Evolutionary conservation across 2,797 vertebrate genomes (phyloP).

Genomic region (Gobio occitaniae): DNA sequence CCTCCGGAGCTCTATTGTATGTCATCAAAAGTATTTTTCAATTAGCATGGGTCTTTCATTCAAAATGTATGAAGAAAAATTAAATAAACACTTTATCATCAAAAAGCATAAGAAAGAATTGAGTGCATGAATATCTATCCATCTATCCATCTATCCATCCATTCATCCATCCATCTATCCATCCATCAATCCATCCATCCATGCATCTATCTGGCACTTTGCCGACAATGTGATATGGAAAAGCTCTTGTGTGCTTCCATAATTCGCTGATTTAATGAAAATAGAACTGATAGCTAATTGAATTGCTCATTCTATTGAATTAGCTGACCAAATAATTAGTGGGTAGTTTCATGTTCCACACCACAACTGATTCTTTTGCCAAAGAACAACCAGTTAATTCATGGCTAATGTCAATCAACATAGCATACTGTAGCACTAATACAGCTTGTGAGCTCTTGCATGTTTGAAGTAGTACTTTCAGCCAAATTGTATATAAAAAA

Average conservation of each 20-base stretch:
- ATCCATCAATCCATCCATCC: background rate
- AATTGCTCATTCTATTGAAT: conserved; percentile 37
- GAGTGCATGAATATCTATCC: background rate
- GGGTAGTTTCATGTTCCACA: conserved; percentile 16
- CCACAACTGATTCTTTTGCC: background rate
- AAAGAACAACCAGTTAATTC: conserved; percentile 9
- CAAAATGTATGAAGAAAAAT: background rate
- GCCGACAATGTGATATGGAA: background rate
- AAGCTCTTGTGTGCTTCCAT: background rate
- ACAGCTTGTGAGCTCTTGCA: background rate
- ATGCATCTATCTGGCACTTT: background rate
- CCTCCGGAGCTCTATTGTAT: background rate
- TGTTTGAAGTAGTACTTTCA: background rate
- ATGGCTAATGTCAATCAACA: conserved; percentile 10
- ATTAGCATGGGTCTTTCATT: background rate
- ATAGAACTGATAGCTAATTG: conserved; percentile 10
- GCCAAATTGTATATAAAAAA: background rate
- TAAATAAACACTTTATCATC: background rate
- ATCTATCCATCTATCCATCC: background rate
- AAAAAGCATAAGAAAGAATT: background rate
- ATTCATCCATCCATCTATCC: background rate
- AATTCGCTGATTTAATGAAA: conserved; percentile 32
- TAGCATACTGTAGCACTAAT: background rate
- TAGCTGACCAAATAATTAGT: conserved; percentile 26
- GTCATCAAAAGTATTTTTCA: background rate